Conservation (phyloP, 2,888 invertebrate genomes). For the Drosophila hawaiiensis region DNA sequence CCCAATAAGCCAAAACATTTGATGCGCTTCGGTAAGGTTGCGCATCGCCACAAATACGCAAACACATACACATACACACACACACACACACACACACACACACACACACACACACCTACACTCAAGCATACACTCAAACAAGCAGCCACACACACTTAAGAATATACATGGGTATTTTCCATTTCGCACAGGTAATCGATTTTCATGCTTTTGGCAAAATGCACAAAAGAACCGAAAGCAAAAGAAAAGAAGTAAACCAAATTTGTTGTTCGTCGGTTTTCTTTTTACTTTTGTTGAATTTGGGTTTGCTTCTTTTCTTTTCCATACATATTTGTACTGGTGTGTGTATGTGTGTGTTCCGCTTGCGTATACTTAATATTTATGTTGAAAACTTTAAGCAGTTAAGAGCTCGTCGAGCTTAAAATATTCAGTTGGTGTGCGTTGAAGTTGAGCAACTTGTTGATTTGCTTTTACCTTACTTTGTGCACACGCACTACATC, state of each 20-base stretch:
- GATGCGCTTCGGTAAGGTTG: slow-evolving; percentile 23
- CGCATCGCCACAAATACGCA: slow-evolving; percentile 12
- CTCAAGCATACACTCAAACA: neutral
- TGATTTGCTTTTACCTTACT: slow-evolving; percentile 69
- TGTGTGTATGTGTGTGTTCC: slow-evolving; percentile 27
- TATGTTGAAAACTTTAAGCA: slow-evolving; percentile 79
- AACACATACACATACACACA: neutral
- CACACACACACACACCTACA: neutral
- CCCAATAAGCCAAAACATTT: slow-evolving; percentile 52
- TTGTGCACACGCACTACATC: slow-evolving; percentile 18
- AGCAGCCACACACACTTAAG: slow-evolving; percentile 16
- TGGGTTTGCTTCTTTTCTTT: slow-evolving; percentile 31
- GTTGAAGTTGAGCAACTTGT: slow-evolving; percentile 69
- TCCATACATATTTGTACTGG: slow-evolving; percentile 13
- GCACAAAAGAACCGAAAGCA: slow-evolving; percentile 58
- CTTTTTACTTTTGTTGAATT: slow-evolving; percentile 49
- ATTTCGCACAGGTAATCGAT: slow-evolving; percentile 79
- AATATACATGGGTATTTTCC: slow-evolving; percentile 57
- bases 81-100: neutral
- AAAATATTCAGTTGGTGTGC: slow-evolving; percentile 73
- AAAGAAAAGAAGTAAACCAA: slow-evolving; percentile 50
- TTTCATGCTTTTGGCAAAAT: slow-evolving; percentile 79
- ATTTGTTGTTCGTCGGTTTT: slow-evolving; percentile 67
- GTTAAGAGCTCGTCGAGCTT: slow-evolving; percentile 76
- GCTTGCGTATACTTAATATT: slow-evolving; percentile 74